Conservation (phyloP, 2,797 vertebrate species). For the Uromys caudimaculatus region DNA sequence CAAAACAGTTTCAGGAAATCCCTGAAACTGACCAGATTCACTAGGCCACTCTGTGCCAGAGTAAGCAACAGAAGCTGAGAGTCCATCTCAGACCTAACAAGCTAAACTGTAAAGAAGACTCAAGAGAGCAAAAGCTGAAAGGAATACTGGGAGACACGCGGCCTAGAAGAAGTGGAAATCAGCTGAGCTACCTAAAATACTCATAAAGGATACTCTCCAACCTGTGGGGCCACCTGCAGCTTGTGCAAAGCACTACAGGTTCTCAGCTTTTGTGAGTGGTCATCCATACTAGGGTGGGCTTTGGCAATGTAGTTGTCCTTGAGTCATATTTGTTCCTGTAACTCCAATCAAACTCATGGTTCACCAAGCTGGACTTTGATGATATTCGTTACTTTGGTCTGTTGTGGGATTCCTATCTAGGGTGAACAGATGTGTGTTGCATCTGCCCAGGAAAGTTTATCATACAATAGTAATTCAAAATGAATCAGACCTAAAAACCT, state of each 20-base stretch:
- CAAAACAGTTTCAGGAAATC: not conserved
- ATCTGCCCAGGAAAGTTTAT: not conserved
- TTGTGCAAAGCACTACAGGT: not conserved
- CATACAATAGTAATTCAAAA: not conserved
- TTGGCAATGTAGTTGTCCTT: not conserved
- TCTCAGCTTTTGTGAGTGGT: not conserved
- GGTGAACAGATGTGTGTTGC: not conserved
- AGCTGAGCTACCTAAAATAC: not conserved
- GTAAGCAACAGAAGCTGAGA: not conserved
- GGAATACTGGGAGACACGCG: not conserved
- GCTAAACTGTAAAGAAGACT: not conserved
- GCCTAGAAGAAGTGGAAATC: not conserved
- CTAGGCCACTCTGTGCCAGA: not conserved
- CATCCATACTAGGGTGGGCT: not conserved
- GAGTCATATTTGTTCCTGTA: not conserved
- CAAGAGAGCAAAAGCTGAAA: not conserved
- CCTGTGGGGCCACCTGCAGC: not conserved
- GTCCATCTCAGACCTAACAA: not conserved
- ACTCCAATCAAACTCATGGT: not conserved
- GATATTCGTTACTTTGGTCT: not conserved
- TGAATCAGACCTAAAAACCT: not conserved
- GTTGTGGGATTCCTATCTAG: not conserved
- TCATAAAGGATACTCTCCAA: not conserved
- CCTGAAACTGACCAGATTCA: not conserved
- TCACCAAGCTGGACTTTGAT: not conserved